Base-by-base conservation (phyloP, 2,888 invertebrate genomes). In the Tyria jacobaeae region DNA sequence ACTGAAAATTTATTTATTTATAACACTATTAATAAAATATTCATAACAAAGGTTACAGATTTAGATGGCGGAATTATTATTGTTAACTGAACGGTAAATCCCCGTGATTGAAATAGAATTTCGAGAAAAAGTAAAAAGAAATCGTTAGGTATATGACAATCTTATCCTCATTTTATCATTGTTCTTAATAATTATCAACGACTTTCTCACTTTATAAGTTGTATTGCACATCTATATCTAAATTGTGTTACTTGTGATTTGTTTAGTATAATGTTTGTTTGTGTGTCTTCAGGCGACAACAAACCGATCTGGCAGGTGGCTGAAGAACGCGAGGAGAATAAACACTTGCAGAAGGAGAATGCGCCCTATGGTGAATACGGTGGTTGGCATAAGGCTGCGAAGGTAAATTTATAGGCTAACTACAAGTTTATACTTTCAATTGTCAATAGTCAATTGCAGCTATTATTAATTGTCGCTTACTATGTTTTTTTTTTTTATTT, bases 271-370 rank as follows among this genome's bases (percentile, higher is more conserved):
- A 27, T 39, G 6, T 41, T n/a, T 3, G 1, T 25, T 0, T 54
- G 15, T 44, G 21, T 68, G 51, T 64, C 66, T 53, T 47, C 94
- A 97, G 97, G 96, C 63, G 97, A 98, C 90, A 98, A 98, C 94
- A 99, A 98, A 91, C 98, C 98, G 12, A 99, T 99, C 86, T 98
- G 98, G 98, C 97, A 99, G 95, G 98, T 99, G 82, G 99, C 99
- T 0, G 99, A 99, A 90, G 99, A 99, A 85, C 95, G 99, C 5
- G 99, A 99, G 89, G 99, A 99, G 89, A 99, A 98, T 91, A 99
- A 99, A 90, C 96, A 96, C 79, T 95, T 97, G 83, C 97, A 97
- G 90, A 96, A 97, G 83, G 98, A 97, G 85, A 97, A 97, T 85
- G 97, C 97, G 25, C 98, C 98, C 0, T 98, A 98, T 78, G 98